A percentile compares a stretch with the other conserved stretches of the same genome.
Evolutionary conservation across 1,140 invertebrate species (phyloP).

Genomic region (Berghia stephanieae): DNA sequence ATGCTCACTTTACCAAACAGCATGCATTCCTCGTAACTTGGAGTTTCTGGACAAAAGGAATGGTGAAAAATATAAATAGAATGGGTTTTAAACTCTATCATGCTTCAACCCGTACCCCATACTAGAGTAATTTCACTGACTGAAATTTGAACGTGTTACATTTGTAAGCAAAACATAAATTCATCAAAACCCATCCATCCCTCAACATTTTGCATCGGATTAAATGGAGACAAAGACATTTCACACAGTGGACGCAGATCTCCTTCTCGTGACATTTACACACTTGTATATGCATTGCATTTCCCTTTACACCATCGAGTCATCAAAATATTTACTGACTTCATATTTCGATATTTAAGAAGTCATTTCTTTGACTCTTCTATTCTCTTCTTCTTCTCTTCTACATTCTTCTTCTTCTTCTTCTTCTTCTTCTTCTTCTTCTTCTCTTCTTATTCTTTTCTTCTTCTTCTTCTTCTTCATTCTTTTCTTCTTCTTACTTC

Average conservation of each 20-base stretch:
- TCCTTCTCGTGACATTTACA: not conserved
- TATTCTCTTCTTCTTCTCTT: too few relatives aligned
- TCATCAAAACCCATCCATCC: not conserved
- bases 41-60: slow-evolving; percentile 51
- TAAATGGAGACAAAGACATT: too few relatives aligned
- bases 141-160: not conserved
- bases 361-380: not conserved
- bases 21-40: slow-evolving; percentile 63
- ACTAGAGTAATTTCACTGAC: too few relatives aligned
- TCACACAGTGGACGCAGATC: too few relatives aligned
- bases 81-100: not conserved
- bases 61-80: not conserved
- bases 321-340: not conserved
- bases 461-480: too few relatives aligned
- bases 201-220: not conserved
- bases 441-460: not conserved
- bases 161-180: not conserved
- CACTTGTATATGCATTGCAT: not conserved
- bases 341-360: not conserved
- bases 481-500: not conserved
- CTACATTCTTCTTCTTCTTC: too few relatives aligned
- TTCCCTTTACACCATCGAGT: not conserved
- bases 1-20: slow-evolving; percentile 61
- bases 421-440: too few relatives aligned
- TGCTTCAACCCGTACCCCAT: not conserved